Percentiles rank a stretch among this genome's conserved stretches.
Evolutionary conservation across 2,888 invertebrate species (phyloP).

Genomic region (Uloborus plumipes): DNA sequence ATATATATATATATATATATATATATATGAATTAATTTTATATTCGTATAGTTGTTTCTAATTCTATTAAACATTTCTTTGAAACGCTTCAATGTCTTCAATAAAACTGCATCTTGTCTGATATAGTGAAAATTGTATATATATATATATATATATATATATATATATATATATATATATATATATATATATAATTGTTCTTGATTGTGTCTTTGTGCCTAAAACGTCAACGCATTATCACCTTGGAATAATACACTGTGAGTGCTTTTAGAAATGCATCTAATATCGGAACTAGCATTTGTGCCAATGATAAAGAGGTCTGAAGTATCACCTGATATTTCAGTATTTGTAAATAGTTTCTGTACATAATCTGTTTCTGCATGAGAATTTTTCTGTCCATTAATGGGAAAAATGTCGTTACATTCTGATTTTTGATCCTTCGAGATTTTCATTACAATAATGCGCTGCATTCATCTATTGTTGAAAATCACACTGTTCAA

Average conservation of each 20-base stretch:
- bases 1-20: too few species aligned
- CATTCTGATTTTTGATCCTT: constrained; percentile 2
- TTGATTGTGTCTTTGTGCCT: neutral
- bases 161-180: constrained; percentile 2
- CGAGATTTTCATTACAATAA: neutral
- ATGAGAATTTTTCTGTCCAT: constrained; percentile 24
- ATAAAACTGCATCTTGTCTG: too few species aligned
- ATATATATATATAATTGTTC: neutral
- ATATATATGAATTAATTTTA: too few species aligned
- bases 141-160: constrained; percentile 2
- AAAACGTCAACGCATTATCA: constrained; percentile 17
- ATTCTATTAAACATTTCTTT: too few species aligned
- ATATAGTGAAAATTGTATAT: neutral
- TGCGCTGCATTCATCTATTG: too few species aligned
- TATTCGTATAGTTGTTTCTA: too few species aligned
- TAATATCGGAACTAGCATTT: constrained; percentile 15
- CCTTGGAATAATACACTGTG: constrained; percentile 32
- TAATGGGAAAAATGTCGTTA: neutral
- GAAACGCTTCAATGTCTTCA: too few species aligned
- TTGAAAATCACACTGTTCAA: too few species aligned
- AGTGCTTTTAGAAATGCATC: constrained; percentile 30
- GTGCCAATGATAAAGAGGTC: constrained; percentile 22
- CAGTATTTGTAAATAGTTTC: constrained; percentile 22
- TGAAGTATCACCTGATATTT: constrained; percentile 7
- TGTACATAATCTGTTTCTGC: constrained; percentile 32